Evolutionary conservation across 2,888 invertebrate species (phyloP), one percentile per base, ranked within the genome.

Genomic region (Pocota personata): DNA sequence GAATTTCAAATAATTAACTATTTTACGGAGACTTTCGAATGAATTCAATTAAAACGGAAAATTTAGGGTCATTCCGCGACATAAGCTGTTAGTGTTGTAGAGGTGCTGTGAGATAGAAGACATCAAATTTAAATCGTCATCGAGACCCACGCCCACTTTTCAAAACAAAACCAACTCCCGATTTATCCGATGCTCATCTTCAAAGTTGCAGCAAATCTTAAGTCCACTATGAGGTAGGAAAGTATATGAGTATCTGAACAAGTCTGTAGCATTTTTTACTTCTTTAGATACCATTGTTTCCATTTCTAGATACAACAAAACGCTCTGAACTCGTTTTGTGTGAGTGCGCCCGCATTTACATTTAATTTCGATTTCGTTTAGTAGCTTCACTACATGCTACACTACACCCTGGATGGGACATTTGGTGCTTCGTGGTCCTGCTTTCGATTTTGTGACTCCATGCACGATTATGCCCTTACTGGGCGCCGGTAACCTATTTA

Each of bases 391-490:
- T 66, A 24, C 30, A 48, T 27, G 55, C 64, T 14, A 35, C 76
- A 35, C 40, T 62, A 62, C 16, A 27, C 35, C 50, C 40, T 16
- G 78, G 66, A 62, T 67, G 60, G 60, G 32, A 46, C 46, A 32
- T 60, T 69, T 50, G 60, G 58, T 76, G 62, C 48, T 10, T 43
- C 14, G 52, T 64, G 75, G 69, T 57, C 55, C 67, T 84, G 84
- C 80, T 80, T 84, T 80, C 80, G 75, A 64, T 84, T 84, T 80
- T 80, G 80, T 82, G 80, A 71, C 76, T 80, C 71, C 14, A 76
- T 80, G 86, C 86, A 86, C 86, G 82, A 86, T 80, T 58, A 82
- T 86, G 86, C 86, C 86, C 86, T 86, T 82, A 80, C 76, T 86
- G 86, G 86, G 86, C 66, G 86, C 84, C 66, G 76, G 80, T 76